Evolutionary conservation across 2,797 vertebrate species (phyloP), one percentile per base, ranked within the genome.

Genomic region (Sternotherus odoratus): DNA sequence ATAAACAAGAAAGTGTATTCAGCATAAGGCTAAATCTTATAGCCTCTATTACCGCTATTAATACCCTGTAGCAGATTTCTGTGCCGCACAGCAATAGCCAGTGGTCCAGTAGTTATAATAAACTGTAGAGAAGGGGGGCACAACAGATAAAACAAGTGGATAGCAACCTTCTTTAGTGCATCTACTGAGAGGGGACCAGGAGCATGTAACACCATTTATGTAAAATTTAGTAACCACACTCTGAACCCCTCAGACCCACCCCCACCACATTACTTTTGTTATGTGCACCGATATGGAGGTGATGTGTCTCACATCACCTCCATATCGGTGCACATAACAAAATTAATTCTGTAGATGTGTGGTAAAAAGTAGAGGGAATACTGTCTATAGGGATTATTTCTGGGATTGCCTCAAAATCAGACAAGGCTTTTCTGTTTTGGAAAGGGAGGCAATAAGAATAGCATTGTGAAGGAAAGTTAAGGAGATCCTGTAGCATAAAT

Each of bases 201-300:
- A 2, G 21, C 3, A 16, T 82, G n/a, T 74, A 86, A 19, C 1
- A 51, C 15, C 0, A 0, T 30, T 53, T 56, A 2, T 0, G 77
- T 92, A 77, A 78, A 53, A 51, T 3, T 26, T 8, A 24, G 17
- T 28, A 88, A 91, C 15, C 23, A 53, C 53, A 53, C 53, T 24
- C 53, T 53, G 53, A 53, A 53, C 21, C 51, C 51, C 53, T 53
- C 4, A 23, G 53, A 21, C 21, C 53, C 53, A 53, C 4, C 51
- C 23, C 21, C 51, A 53, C 51, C 51, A 53, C 53, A 24, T 53
- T 21, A 53, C 23, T 53, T 53, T 53, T 53, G 53, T 53, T 23
- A 53, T 23, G 51, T 21, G 8, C 8, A 53, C 8, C 13, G 23
- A 53, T 53, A 53, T 53, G 51, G 16, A 53, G 51, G 21, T 53